Evolutionary conservation across 2,797 vertebrate species (phyloP).

Genomic region (Erpetoichthys calabaricus): DNA sequence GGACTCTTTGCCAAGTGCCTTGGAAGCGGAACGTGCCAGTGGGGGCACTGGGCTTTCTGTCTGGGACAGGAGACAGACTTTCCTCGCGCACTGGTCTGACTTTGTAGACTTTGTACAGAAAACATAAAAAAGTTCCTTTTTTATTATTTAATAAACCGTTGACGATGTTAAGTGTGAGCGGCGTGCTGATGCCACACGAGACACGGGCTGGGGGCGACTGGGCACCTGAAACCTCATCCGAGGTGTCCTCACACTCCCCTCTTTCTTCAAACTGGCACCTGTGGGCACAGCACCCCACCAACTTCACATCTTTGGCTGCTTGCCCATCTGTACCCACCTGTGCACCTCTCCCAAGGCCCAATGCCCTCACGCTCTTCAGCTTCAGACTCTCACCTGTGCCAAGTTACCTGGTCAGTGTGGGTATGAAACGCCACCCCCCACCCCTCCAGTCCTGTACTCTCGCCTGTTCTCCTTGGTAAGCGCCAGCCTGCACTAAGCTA

Average conservation of each 20-base stretch:
- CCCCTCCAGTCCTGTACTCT: slow-evolving; percentile 18
- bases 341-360: neutral
- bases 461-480: slow-evolving; percentile 28
- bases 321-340: neutral
- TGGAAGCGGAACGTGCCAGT: slow-evolving; percentile 61
- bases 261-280: too few relatives aligned
- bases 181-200: slow-evolving; percentile 9
- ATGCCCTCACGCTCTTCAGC: neutral
- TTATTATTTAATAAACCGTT: slow-evolving; percentile 90
- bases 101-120: slow-evolving; percentile 99
- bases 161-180: slow-evolving; percentile 33
- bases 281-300: too few relatives aligned
- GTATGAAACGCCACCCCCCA: too few relatives aligned
- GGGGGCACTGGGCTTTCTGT: slow-evolving; percentile 66
- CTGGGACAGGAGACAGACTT: slow-evolving; percentile 46
- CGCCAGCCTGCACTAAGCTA: slow-evolving; percentile 13
- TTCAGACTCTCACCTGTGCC: neutral
- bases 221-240: too few relatives aligned
- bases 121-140: slow-evolving; percentile 58
- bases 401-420: neutral
- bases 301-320: too few relatives aligned
- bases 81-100: slow-evolving; percentile 54
- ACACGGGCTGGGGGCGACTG: too few relatives aligned
- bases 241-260: neutral
- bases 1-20: slow-evolving; percentile 92